These are phyloP conservation scores for Lacerta viridis DNA, from an alignment of 2,797 vertebrate species.

Conservation along the genomic window DNA sequence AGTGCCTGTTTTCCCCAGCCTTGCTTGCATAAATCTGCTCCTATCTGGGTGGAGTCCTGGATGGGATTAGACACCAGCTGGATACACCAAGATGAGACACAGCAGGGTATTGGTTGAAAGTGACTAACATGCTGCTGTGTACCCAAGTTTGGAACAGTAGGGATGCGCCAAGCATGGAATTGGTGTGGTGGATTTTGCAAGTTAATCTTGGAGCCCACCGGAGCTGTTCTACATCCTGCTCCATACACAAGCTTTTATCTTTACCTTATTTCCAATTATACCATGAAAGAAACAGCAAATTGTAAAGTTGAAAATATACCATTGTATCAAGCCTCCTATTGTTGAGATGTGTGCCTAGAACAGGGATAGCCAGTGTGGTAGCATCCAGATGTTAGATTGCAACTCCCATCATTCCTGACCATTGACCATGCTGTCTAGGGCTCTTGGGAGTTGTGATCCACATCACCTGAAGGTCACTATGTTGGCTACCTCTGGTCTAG, in stretches of 20 bases:
- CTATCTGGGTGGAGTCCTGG: not conserved
- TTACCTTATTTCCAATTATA: conserved; percentile 5
- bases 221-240: not conserved
- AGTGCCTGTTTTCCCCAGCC: not conserved
- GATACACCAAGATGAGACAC: not conserved
- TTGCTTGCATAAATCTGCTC: not conserved
- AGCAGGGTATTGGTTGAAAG: not conserved
- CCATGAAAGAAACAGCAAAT: not conserved
- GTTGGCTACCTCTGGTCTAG: too few species aligned
- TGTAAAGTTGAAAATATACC: not conserved
- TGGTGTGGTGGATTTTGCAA: not conserved
- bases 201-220: not conserved
- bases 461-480: conserved; percentile 21
- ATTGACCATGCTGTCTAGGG: too few species aligned
- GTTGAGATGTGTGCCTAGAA: conserved; percentile 39
- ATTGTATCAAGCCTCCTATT: not conserved
- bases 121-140: not conserved
- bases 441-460: conserved; percentile 20
- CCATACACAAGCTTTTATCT: not conserved
- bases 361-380: too few species aligned
- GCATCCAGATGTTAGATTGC: too few species aligned
- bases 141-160: not conserved
- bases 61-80: too few species aligned
- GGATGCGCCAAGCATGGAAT: not conserved
- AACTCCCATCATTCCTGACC: too few species aligned